A percentile compares a stretch with the other conserved stretches of the same genome.
Conservation (phyloP, 2,113 vertebrate genomes). For the Ia io region DNA sequence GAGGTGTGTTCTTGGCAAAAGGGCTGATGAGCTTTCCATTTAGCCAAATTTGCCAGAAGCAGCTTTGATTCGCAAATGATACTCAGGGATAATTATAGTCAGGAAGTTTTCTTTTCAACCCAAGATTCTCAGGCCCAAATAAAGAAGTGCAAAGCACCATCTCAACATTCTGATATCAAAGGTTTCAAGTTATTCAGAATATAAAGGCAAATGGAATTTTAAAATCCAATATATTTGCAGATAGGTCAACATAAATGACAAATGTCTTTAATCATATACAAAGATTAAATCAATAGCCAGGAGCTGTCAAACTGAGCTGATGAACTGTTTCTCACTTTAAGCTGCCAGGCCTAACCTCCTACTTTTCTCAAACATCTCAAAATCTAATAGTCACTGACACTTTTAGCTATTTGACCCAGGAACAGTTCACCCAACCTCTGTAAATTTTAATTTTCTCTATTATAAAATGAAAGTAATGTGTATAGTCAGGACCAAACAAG, state of each 20-base stretch:
- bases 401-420: neutral
- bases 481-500: neutral
- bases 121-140: neutral
- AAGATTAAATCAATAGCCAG: neutral
- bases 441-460: neutral
- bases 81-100: neutral
- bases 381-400: neutral
- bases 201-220: neutral
- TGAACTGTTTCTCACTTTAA: neutral
- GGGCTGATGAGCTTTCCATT: neutral
- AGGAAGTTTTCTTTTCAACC: neutral
- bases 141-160: neutral
- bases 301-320: neutral
- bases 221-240: neutral
- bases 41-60: neutral
- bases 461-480: neutral
- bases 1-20: neutral
- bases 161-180: neutral
- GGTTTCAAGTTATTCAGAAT: neutral
- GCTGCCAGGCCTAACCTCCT: neutral
- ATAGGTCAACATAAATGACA: neutral
- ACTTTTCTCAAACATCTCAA: neutral
- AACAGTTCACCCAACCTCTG: neutral
- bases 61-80: neutral
- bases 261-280: neutral